Evolutionary conservation across 2,888 invertebrate species (phyloP).

Genomic region (Drosophila testacea): DNA sequence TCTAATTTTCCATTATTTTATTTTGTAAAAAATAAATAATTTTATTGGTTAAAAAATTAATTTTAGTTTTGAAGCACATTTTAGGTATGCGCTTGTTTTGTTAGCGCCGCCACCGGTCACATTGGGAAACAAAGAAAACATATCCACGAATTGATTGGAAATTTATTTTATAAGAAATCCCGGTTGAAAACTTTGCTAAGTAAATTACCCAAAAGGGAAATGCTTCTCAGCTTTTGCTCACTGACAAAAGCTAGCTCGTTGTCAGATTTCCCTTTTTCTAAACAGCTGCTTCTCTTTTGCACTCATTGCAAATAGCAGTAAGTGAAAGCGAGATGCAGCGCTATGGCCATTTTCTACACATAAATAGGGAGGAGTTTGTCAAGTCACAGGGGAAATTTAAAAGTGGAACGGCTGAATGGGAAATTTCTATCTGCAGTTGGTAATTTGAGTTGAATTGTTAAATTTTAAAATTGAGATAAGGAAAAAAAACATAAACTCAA

Average conservation of each 20-base stretch:
- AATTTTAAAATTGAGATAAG: neutral
- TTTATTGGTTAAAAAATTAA: too few species aligned
- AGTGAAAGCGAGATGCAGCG: slow-evolving; percentile 38
- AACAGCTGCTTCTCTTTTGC: slow-evolving; percentile 28
- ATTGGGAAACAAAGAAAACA: too few species aligned
- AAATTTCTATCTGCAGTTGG: neutral
- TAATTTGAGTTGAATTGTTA: neutral
- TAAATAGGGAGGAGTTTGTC: slow-evolving; percentile 49
- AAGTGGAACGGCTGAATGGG: slow-evolving; percentile 1
- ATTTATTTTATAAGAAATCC: too few species aligned
- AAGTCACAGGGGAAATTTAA: slow-evolving; percentile 14
- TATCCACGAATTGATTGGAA: too few species aligned
- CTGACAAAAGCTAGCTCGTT: slow-evolving; percentile 32
- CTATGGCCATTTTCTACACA: slow-evolving; percentile 56
- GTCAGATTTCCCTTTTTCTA: neutral
- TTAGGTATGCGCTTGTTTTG: too few species aligned
- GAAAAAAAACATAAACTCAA: too few species aligned
- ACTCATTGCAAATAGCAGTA: neutral
- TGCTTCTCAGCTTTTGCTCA: neutral
- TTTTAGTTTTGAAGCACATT: too few species aligned
- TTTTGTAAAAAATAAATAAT: too few species aligned
- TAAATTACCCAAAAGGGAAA: neutral
- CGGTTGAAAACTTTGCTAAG: neutral
- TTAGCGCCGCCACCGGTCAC: too few species aligned
- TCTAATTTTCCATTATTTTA: too few species aligned